These are phyloP conservation scores for Oikopleura vanhoeffeni DNA, from an alignment of 23 tunicate genomes.

Conservation along the genomic window DNA sequence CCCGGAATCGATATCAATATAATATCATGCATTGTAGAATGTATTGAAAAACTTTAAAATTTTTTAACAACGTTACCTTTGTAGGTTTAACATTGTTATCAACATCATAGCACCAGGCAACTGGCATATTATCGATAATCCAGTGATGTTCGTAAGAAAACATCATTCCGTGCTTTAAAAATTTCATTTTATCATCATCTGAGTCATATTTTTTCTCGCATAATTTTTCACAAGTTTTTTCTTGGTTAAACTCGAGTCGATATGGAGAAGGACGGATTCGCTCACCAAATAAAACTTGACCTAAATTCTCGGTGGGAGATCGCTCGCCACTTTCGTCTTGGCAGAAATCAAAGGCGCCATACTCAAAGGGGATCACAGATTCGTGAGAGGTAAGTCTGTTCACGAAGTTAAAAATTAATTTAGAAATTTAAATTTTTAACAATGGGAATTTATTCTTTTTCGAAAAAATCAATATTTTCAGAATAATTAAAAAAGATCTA, in stretches of 20 bases:
- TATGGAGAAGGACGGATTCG: slow-evolving; percentile 6
- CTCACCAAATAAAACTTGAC: slow-evolving; percentile 1
- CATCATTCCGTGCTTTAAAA: slow-evolving; percentile 11
- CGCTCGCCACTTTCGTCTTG: neutral
- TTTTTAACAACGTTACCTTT: too few species aligned
- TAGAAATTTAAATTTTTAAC: too few species aligned
- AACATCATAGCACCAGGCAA: slow-evolving; percentile 3
- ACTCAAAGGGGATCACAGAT: slow-evolving; percentile 1
- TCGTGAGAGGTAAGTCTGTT: slow-evolving; percentile 8
- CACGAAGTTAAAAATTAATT: too few species aligned
- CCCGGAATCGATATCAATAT: too few species aligned
- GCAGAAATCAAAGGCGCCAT: slow-evolving; percentile 1
- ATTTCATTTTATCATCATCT: slow-evolving; percentile 12
- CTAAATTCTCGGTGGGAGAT: slow-evolving; percentile 7
- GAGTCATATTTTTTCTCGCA: neutral
- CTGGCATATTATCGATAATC: slow-evolving; percentile 10
- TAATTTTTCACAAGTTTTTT: neutral
- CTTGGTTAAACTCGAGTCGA: neutral
- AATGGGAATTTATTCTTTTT: neutral
- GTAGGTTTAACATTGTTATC: too few species aligned
- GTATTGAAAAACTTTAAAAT: too few species aligned
- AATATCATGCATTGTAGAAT: too few species aligned
- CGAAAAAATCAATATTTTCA: slow-evolving; percentile 5
- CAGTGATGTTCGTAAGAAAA: slow-evolving; percentile 2
- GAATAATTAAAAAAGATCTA: too few species aligned